Evolutionary conservation across 2,888 invertebrate species (phyloP).

Genomic region (Silvanus unidentatus): DNA sequence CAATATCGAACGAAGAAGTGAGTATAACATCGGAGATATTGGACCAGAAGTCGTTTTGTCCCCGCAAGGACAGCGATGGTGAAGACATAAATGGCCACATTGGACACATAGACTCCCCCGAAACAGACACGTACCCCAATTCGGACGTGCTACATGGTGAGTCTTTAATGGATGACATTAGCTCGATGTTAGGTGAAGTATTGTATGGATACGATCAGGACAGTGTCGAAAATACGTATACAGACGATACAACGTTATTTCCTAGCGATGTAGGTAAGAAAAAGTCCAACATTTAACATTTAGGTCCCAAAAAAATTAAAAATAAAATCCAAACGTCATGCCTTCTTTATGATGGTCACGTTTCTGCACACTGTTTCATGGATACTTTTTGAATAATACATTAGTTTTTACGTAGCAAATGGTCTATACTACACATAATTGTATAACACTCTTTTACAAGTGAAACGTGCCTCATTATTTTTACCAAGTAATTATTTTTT

Average conservation of each 20-base stretch:
- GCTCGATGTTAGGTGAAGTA: conserved; percentile 68
- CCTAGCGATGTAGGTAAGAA: conserved; percentile 48
- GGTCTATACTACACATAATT: too few species aligned
- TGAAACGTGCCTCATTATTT: too few species aligned
- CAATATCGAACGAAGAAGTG: conserved; percentile 64
- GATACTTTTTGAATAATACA: too few species aligned
- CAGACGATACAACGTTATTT: conserved; percentile 65
- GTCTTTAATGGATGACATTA: conserved; percentile 72
- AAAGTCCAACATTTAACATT: neutral
- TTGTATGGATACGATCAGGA: conserved; percentile 61
- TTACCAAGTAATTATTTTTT: too few species aligned
- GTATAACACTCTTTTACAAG: too few species aligned
- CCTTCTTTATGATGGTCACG: too few species aligned
- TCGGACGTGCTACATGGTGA: conserved; percentile 73
- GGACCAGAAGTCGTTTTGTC: conserved; percentile 45
- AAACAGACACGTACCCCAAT: conserved; percentile 67
- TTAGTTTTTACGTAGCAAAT: too few species aligned
- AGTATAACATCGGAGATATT: conserved; percentile 65
- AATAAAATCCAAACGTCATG: too few species aligned
- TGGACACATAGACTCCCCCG: conserved; percentile 78
- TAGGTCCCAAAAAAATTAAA: too few species aligned
- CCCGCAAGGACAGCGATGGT: conserved; percentile 46
- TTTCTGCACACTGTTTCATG: too few species aligned
- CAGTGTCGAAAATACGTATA: conserved; percentile 54
- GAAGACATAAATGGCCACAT: conserved; percentile 53